Evolutionary conservation across 2,113 vertebrate genomes (phyloP).

Genomic region (Elgaria multicarinata): DNA sequence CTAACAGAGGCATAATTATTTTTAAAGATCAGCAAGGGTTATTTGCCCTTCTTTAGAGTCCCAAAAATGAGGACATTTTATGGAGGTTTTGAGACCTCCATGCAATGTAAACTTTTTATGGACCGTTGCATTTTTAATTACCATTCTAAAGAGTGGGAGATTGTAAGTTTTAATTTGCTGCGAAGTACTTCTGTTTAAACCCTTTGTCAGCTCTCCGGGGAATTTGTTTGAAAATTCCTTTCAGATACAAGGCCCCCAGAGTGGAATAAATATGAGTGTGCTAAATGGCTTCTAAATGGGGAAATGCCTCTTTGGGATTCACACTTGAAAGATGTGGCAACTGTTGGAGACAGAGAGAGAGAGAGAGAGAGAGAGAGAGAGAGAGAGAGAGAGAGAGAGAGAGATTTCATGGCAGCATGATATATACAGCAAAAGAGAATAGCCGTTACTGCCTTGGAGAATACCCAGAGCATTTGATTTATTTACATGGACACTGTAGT

Average conservation of each 20-base stretch:
- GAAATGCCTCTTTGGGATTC: constrained; percentile 59
- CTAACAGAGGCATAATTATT: background rate
- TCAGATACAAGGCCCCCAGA: constrained; percentile 63
- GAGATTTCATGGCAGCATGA: background rate
- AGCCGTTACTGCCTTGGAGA: constrained; percentile 16
- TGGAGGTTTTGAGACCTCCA: constrained; percentile 58
- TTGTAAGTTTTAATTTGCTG: constrained; percentile 63
- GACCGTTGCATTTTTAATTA: constrained; percentile 73
- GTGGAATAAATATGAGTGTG: constrained; percentile 73
- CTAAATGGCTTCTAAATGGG: constrained; percentile 56
- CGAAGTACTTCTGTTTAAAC: constrained; percentile 65
- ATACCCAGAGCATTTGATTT: constrained; percentile 14
- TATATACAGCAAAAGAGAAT: constrained; percentile 30
- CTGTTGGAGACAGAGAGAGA: constrained; percentile 1
- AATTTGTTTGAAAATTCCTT: constrained; percentile 73
- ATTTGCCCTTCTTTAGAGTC: constrained; percentile 55
- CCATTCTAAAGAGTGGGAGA: constrained; percentile 56
- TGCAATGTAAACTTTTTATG: constrained; percentile 59
- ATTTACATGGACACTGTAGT: too few relatives aligned
- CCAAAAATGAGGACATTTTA: constrained; percentile 53
- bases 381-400: background rate
- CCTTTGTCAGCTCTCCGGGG: constrained; percentile 61
- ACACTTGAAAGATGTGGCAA: constrained; percentile 54
- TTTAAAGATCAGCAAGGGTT: background rate
- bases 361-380: background rate